Evolutionary conservation across 2,113 vertebrate genomes (phyloP), one percentile per base, ranked within the genome.

Genomic region (Mobula hypostoma): DNA sequence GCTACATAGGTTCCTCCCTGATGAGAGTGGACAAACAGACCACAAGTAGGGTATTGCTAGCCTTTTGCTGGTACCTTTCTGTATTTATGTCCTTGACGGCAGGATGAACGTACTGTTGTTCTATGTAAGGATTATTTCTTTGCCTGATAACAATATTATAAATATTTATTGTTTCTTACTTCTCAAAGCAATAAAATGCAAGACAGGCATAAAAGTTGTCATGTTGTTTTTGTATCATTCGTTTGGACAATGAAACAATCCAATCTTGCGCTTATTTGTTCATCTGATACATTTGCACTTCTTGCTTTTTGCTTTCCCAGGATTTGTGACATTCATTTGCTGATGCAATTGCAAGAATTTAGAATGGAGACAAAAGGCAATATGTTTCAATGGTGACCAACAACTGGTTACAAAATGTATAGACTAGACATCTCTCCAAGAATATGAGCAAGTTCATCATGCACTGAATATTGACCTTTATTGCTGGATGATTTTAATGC

Each of bases 261-360:
- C 91, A 36, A 93, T 27, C 70, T 74, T 48, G 11, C 1, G 19
- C 36, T 93, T 93, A 72, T 93, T 93, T 74, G 36, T 36, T 27
- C 36, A 93, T 48, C 24, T 93, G 36, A 56, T 93, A 29, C 12
- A 48, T 76, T 93, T 74, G 68, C 68, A 14, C 19, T 93, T 56
- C 91, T 74, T 72, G 68, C 32, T 74, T 92, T 40, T 9, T 27
- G 5, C 21, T 93, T 56, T 17, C 36, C 19, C 24, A 93, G 36
- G 19, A 32, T 72, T 56, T 70, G 36, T 93, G 70, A 93, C 36
- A 56, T 93, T 93, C 91, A 76, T 74, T 93, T 56, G 68, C 40
- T 93, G n/a, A 12, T 93, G 70, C 21, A 56, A 48, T 93, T 93
- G 36, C 36, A 93, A 74, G 19, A 93, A 93, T 40, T 9, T 74